Conservation (phyloP, 2,888 invertebrate genomes). For the Temnothorax rugatulus region DNA sequence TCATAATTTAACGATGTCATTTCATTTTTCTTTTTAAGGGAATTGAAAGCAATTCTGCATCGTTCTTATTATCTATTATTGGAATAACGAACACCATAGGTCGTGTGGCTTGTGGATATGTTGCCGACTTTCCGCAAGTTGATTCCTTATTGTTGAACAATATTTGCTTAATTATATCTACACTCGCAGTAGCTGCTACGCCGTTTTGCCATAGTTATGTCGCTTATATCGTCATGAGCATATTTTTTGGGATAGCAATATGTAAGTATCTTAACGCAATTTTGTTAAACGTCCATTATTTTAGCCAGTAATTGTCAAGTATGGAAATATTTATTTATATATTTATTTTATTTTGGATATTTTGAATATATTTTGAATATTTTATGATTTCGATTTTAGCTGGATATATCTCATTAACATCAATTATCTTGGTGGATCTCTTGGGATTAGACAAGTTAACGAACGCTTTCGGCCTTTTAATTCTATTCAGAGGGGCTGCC, state of each 20-base stretch:
- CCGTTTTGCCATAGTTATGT: conserved; percentile 94
- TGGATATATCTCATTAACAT: conserved; percentile 98
- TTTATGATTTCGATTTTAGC: conserved; percentile 87
- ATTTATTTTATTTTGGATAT: conserved; percentile 1
- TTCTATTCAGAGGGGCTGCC: conserved; percentile 97
- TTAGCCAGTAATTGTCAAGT: not conserved
- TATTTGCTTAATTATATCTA: conserved; percentile 95
- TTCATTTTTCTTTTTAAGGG: conserved; percentile 88
- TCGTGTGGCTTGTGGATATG: conserved; percentile 95
- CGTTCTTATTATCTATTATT: conserved; percentile 93
- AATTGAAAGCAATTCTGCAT: conserved; percentile 91
- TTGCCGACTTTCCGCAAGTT: conserved; percentile 96
- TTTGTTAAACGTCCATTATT: not conserved
- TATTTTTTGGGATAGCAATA: conserved; percentile 96
- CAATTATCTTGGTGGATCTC: conserved; percentile 98
- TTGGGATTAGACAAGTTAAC: conserved; percentile 98
- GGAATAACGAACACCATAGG: conserved; percentile 98
- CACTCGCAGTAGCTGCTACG: conserved; percentile 93
- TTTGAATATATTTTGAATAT: not conserved
- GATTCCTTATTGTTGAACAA: conserved; percentile 98
- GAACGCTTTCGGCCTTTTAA: conserved; percentile 98
- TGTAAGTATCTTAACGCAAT: conserved; percentile 89
- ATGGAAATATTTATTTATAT: not conserved
- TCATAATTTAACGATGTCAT: not conserved
- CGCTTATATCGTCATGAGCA: conserved; percentile 92